Evolutionary conservation across 2,113 vertebrate species (phyloP), one percentile per base, ranked within the genome.

Genomic region (Hypanus sabinus): DNA sequence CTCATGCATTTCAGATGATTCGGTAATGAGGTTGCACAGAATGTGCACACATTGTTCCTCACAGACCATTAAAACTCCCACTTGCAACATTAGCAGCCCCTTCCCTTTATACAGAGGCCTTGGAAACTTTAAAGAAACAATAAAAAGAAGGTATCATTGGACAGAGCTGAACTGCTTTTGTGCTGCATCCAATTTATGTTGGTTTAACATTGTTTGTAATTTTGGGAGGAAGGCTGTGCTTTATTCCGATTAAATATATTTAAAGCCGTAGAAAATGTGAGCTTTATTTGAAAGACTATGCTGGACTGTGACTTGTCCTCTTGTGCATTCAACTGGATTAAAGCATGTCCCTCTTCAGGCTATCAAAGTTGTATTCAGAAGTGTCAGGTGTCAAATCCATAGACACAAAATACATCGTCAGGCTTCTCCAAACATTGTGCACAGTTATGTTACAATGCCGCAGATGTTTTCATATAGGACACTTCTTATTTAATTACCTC

Each of bases 61-160:
- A 95, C 6, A 95, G 96, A 98, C 97, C 97, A 98, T 98, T 98
- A 98, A 98, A 98, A 97, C 98, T 98, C 98, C 98, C 99, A 97
- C 98, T 98, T 97, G 96, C 97, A 98, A 98, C 98, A 98, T 98
- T 97, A 98, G 98, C 97, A 97, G 97, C 97, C 97, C 46, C 97
- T 97, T 98, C 98, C 97, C 98, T 98, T 99, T 98, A 98, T 97
- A 97, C 95, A 96, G 94, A 96, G 96, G 96, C 96, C 95, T 96
- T 96, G 92, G 94, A 97, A 96, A 97, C 96, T 96, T 95, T 96
- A 97, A 97, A 96, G 97, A 97, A 97, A 98, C 98, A 98, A 98
- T 97, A 97, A 97, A 96, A 97, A 94, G 57, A 97, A 97, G 98
- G 97, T 96, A 97, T 93, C 98, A 87, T 38, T 92, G 88, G 88